Percentiles rank a stretch among this genome's conserved stretches.
phyloP scores from a whole-genome alignment of 2,888 invertebrate genomes.

The Thera britannica region DNA sequence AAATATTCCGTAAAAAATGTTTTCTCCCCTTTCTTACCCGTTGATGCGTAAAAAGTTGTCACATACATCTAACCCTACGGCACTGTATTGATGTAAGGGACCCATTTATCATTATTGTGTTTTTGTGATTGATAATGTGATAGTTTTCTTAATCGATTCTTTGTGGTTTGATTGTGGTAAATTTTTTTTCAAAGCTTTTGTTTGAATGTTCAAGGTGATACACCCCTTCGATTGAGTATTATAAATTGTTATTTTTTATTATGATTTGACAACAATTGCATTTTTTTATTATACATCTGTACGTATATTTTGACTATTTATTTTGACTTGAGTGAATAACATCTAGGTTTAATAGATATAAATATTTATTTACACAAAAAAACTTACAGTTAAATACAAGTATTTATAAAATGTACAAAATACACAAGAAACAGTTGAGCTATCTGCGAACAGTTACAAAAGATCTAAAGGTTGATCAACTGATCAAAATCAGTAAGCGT shows the following conservation, averaged over 20 bases:
- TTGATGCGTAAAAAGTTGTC: conserved; percentile 61
- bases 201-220: conserved; percentile 45
- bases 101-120: conserved; percentile 50
- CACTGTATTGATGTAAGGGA: conserved; percentile 41
- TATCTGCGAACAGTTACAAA: too few species aligned
- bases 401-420: too few species aligned
- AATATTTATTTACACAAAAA: not conserved
- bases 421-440: too few species aligned
- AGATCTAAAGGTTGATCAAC: too few species aligned
- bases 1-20: conserved; percentile 76
- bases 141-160: conserved; percentile 62
- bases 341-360: not conserved
- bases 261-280: not conserved
- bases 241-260: conserved; percentile 30
- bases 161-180: conserved; percentile 70
- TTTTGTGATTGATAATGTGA: conserved; percentile 67
- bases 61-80: conserved; percentile 63
- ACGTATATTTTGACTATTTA: not conserved
- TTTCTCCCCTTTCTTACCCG: conserved; percentile 60
- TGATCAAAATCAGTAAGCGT: too few species aligned
- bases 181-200: conserved; percentile 43
- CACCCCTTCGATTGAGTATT: conserved; percentile 63
- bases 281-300: conserved; percentile 1
- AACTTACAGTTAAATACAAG: too few species aligned
- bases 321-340: not conserved